Conservation (phyloP, 2,113 vertebrate genomes). For the Numida meleagris region DNA sequence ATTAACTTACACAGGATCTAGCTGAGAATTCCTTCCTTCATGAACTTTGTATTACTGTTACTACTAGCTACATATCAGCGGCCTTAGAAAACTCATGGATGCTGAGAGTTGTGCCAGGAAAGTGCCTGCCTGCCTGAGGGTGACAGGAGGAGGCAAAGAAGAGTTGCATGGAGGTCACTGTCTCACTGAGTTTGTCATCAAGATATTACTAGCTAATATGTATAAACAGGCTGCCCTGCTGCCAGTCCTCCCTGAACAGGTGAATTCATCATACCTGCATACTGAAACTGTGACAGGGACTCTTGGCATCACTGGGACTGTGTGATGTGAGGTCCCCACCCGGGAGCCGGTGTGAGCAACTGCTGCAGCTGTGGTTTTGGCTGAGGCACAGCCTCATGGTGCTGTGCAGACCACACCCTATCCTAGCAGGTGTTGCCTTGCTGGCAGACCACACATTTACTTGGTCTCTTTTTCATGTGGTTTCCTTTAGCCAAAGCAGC, state of each 20-base stretch:
- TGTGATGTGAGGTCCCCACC: not conserved
- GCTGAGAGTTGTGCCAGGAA: not conserved
- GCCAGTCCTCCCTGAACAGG: not conserved
- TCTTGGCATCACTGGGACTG: fast-evolving
- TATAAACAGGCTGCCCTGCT: not conserved
- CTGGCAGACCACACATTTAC: not conserved
- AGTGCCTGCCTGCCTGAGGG: not conserved
- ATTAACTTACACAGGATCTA: not conserved
- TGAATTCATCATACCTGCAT: fast-evolving
- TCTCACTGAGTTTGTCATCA: not conserved
- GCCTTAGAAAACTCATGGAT: not conserved
- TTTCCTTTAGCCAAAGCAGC: not conserved
- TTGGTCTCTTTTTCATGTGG: not conserved
- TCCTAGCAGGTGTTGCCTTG: not conserved
- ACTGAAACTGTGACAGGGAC: not conserved
- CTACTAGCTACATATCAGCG: not conserved
- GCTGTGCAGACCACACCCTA: fast-evolving
- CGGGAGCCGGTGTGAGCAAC: not conserved
- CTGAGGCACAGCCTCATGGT: not conserved
- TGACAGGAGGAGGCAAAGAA: not conserved
- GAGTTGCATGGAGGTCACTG: not conserved
- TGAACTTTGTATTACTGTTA: not conserved
- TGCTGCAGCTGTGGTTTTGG: not conserved
- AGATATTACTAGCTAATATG: not conserved
- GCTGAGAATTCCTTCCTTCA: not conserved